Evolutionary conservation across 2,797 vertebrate genomes (phyloP), one percentile per base, ranked within the genome.

Genomic region (Babyrousa celebensis): DNA sequence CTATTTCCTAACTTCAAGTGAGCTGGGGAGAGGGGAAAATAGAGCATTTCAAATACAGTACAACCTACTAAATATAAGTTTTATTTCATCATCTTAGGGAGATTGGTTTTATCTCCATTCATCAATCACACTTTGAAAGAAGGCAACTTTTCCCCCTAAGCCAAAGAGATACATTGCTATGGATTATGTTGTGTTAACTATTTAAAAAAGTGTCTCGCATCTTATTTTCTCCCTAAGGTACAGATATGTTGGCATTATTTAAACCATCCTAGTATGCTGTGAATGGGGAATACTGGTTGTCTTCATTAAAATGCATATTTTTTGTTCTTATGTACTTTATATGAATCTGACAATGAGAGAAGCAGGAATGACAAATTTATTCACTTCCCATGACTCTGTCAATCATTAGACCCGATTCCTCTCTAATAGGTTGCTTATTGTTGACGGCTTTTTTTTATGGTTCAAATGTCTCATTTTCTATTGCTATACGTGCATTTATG

Each of bases 1-100:
- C 27, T 62, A 12, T 91, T 79, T 85, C 23, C 27, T 83, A 87
- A 67, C 70, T 72, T 85, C 32, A 43, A 72, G 27, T 63, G 63
- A 62, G 67, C 36, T 27, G 12, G 21, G 29, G 14, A 48, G 11
- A 32, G 48, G 29, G 67, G n/a, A 88, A 56, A 56, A 32, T 8
- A 52, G 7, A 20, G n/a, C 29, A 21, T 68, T 86, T 89, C 52
- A 70, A 89, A 54, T 7, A 25, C 6, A 12, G 29, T 21, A 14
- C 17, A 40, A 56, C 20, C n/a, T 86, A 27, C 20, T 75, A 62
- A 82, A n/a, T 20, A 21, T 8, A 12, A 72, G 5, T 79, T 63
- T 84, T 32, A 84, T 48, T 48, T 58, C 16, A 83, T 8, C 3
- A 32, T 27, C 32, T 48, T 62, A 48, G 16, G 7, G 40, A 70